These are phyloP conservation scores for Syritta pipiens DNA, from an alignment of 2,888 invertebrate species.

Conservation along the genomic window DNA sequence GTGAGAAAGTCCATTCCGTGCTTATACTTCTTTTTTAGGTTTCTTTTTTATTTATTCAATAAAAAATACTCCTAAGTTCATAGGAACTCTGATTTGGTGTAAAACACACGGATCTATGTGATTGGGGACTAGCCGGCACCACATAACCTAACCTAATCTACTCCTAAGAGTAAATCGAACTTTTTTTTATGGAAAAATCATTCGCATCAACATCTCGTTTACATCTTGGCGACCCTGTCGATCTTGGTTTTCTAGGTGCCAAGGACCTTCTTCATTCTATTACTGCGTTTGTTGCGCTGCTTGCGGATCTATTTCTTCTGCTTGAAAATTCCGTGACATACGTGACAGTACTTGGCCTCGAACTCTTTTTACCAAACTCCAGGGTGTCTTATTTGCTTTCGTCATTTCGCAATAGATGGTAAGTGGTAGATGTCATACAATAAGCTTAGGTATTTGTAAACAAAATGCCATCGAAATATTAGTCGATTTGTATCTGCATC, in stretches of 20 bases:
- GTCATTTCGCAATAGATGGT: no score
- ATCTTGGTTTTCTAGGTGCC: conserved; percentile 99
- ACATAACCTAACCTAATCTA: no score
- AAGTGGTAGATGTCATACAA: no score
- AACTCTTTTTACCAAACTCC: conserved; percentile 99
- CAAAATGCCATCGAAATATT: no score
- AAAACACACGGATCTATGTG: no score
- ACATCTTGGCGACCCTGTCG: conserved; percentile 94
- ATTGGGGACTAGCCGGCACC: no score
- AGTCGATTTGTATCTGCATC: no score
- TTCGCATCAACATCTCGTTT: conserved; percentile 74
- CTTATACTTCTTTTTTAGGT: no score
- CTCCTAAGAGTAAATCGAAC: conserved; percentile 39
- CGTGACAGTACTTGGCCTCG: conserved; percentile 98
- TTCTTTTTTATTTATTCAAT: conserved; percentile 57
- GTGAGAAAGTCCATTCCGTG: no score
- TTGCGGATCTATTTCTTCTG: conserved; percentile 97
- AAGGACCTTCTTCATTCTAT: conserved; percentile 99
- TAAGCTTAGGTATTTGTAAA: no score
- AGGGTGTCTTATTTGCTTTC: conserved; percentile 99
- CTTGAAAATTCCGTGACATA: conserved; percentile 95
- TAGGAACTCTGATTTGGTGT: no score
- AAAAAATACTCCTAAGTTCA: conserved; percentile 50
- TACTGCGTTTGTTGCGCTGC: conserved; percentile 99
- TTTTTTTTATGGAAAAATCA: conserved; percentile 45